Percentiles rank a stretch among this genome's conserved stretches.
Evolutionary conservation across 2,888 invertebrate genomes (phyloP).

Genomic region (Epistrophe eligans): DNA sequence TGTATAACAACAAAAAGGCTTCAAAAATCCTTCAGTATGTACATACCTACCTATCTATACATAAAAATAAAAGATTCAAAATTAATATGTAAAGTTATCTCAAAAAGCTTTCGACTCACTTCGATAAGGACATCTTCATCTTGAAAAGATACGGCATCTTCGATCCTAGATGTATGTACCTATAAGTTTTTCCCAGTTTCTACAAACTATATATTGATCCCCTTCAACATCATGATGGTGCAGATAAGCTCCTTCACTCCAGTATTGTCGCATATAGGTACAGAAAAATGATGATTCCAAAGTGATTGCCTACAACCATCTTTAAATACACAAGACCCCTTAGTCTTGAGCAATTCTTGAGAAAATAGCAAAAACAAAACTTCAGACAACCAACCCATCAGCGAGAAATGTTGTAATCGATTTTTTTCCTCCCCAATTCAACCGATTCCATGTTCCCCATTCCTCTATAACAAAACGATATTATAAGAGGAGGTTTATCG

Average conservation of each 20-base stretch:
- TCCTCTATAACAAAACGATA: conserved; percentile 13
- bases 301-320: conserved; percentile 46
- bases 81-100: conserved; percentile 11
- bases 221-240: conserved; percentile 23
- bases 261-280: conserved; percentile 22
- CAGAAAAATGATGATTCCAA: conserved; percentile 33
- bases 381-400: conserved; percentile 43
- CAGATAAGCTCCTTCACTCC: conserved; percentile 11
- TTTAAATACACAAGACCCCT: conserved; percentile 21
- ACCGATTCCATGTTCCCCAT: not conserved
- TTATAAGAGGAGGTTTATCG: conserved; percentile 53
- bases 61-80: not conserved
- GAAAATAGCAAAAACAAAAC: conserved; percentile 22
- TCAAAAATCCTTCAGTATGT: conserved; percentile 29
- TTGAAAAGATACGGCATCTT: conserved; percentile 10
- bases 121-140: conserved; percentile 26
- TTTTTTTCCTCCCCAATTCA: conserved; percentile 38
- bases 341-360: conserved; percentile 36
- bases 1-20: conserved; percentile 18
- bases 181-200: conserved; percentile 21
- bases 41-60: too few relatives aligned
- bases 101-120: conserved; percentile 19
- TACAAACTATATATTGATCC: conserved; percentile 18
- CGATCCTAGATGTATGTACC: not conserved
- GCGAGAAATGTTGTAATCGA: conserved; percentile 40